Percentiles rank a stretch among this genome's conserved stretches.
These are phyloP conservation scores for Ceramica pisi DNA, from an alignment of 2,888 invertebrate genomes.

Conservation along the genomic window DNA sequence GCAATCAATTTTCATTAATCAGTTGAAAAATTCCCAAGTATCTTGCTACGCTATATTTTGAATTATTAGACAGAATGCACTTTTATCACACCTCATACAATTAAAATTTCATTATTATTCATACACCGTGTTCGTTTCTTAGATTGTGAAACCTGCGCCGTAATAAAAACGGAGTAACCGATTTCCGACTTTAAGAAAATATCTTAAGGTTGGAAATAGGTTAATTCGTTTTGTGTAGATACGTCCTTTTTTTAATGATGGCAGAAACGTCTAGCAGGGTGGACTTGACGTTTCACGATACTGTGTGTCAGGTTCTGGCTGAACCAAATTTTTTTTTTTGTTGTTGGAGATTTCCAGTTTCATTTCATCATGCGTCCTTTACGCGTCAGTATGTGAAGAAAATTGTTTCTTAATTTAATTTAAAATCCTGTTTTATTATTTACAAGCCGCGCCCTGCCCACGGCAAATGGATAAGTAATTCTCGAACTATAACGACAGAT, in stretches of 20 bases:
- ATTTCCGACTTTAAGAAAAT: no score
- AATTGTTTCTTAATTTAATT: background rate
- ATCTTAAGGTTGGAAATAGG: no score
- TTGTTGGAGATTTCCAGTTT: background rate
- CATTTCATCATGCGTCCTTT: background rate
- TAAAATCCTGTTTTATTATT: slow-evolving; percentile 10
- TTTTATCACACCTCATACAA: background rate
- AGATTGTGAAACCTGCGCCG: no score
- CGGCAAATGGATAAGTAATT: background rate
- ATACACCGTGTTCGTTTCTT: no score
- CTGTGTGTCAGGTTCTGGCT: background rate
- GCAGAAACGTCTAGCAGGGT: no score
- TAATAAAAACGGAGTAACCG: no score
- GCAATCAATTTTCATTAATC: background rate
- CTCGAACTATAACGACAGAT: slow-evolving; percentile 17
- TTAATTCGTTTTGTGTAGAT: no score
- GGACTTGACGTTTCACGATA: no score
- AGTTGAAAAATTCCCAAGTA: background rate
- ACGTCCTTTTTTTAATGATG: no score
- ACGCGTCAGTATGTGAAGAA: background rate
- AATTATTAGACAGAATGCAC: background rate
- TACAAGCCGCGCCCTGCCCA: background rate
- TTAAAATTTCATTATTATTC: background rate
- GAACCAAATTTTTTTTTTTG: background rate
- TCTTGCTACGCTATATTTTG: background rate